Evolutionary conservation across 2,888 invertebrate species (phyloP), one percentile per base, ranked within the genome.

Genomic region (Plagodis dolabraria): DNA sequence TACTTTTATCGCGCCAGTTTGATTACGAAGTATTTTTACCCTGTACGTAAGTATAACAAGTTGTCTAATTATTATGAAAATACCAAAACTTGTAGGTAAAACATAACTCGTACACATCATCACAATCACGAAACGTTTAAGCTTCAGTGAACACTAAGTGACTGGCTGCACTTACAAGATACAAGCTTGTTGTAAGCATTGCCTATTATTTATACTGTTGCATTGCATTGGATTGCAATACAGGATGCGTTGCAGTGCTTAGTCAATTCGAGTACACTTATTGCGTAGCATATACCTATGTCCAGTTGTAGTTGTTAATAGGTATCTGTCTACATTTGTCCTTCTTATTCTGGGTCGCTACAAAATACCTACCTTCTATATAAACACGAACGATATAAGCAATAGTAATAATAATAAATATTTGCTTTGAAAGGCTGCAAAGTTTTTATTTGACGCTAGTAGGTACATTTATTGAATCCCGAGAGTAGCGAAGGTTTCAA

Each of bases 61-160:
- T 22, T 22, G 22, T 1, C 22, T 22, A 22, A 22, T 22, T 22
- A 2, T 22, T 2, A 22, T 22, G 22, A 22, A 22, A 22, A 1
- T 22, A 22, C 22, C 2, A 1, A 22, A 22, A 22, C 22, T 22
- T 22, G 38, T 38, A 45, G n/a, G 38, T 44, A 33, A 8, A 36
- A 35, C 9, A 45, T 54, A 43, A 55, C 8, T 55, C 54, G 44
- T 38, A 38, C 55, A 35, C 34, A 52, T 60, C 38, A 52, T 40
- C 51, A 40, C 45, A 40, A 22, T 61, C 52, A 40, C 46, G 38
- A 49, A 57, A 57, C 33, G 42, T 35, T 48, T 53, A 40, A 57
- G 53, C 60, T 43, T 46, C 46, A 53, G 33, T 57, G 60, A 35
- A 43, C 60, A 12, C 36, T 49, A 46, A 56, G 47, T 60, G 36